A percentile compares a stretch with the other conserved stretches of the same genome.
Conservation (phyloP, 1,140 invertebrate genomes). For the Plectus sambesii region DNA sequence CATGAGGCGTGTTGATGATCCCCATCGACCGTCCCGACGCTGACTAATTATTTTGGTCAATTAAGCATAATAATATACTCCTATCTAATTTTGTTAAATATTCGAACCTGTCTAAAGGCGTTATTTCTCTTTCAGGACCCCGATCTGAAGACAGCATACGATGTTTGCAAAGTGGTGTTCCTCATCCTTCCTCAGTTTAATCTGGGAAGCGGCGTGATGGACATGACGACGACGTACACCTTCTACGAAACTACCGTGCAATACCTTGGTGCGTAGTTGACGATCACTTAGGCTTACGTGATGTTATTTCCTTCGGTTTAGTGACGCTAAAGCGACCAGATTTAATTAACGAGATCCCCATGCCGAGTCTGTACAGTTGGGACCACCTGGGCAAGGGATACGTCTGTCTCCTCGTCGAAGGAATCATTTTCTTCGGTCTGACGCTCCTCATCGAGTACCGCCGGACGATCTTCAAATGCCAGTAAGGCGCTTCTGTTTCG, state of each 20-base stretch:
- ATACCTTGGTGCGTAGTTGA: conserved; percentile 23
- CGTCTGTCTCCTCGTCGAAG: conserved; percentile 50
- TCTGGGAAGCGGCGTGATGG: conserved; percentile 50
- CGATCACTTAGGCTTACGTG: not conserved
- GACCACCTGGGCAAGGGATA: conserved; percentile 54
- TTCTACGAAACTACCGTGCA: conserved; percentile 16
- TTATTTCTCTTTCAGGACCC: no score
- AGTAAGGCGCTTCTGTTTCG: no score
- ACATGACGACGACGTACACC: conserved; percentile 25
- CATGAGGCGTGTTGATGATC: conserved; percentile 31
- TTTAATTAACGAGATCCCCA: conserved; percentile 21
- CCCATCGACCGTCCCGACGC: no score
- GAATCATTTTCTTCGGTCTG: conserved; percentile 52
- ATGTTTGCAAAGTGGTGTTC: conserved; percentile 56
- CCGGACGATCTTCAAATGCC: conserved; percentile 48
- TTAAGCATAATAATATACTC: no score
- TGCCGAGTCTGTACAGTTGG: conserved; percentile 50
- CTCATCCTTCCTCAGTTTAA: conserved; percentile 62
- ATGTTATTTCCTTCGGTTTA: conserved; percentile 14
- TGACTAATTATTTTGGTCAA: no score
- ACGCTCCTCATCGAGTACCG: conserved; percentile 54
- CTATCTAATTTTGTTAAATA: no score
- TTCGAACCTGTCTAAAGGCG: no score
- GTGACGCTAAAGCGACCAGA: conserved; percentile 18
- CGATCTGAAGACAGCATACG: conserved; percentile 21